phyloP scores from a whole-genome alignment of 2,797 vertebrate species.

The Pelodytes ibericus region DNA sequence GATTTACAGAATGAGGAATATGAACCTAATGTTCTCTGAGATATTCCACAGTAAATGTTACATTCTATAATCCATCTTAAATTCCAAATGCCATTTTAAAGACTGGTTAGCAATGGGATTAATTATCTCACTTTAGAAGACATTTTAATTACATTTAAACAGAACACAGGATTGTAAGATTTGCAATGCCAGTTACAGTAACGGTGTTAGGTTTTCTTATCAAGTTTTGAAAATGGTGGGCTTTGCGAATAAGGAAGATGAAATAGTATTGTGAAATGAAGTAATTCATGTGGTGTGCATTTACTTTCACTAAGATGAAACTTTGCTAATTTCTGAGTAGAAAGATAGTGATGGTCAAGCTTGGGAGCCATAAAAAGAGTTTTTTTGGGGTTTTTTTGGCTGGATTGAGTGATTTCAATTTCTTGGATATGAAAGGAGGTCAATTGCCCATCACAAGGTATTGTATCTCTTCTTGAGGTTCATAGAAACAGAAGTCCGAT shows the following conservation, averaged over 20 bases:
- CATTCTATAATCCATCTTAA: slow-evolving; percentile 15
- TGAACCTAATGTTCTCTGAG: not conserved
- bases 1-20: not conserved
- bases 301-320: slow-evolving; percentile 16
- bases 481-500: no score
- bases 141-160: slow-evolving; percentile 39
- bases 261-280: slow-evolving; percentile 44
- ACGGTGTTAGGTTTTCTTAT: slow-evolving; percentile 39
- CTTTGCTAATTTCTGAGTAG: slow-evolving; percentile 17
- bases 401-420: slow-evolving; percentile 30
- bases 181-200: slow-evolving; percentile 28
- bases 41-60: slow-evolving; percentile 1
- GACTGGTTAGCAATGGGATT: slow-evolving; percentile 41
- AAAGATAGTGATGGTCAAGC: slow-evolving; percentile 25
- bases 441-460: slow-evolving; percentile 25
- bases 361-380: slow-evolving; percentile 4
- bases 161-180: slow-evolving; percentile 33
- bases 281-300: slow-evolving; percentile 35
- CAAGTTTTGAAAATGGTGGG: slow-evolving; percentile 32
- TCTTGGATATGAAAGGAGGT: slow-evolving; percentile 21
- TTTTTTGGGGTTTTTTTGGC: slow-evolving; percentile 38
- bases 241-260: slow-evolving; percentile 36
- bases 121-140: slow-evolving; percentile 36
- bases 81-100: slow-evolving; percentile 41
- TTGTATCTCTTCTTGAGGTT: no score